Evolutionary conservation across 2,888 invertebrate genomes (phyloP).

Genomic region (Lithosia quadra): DNA sequence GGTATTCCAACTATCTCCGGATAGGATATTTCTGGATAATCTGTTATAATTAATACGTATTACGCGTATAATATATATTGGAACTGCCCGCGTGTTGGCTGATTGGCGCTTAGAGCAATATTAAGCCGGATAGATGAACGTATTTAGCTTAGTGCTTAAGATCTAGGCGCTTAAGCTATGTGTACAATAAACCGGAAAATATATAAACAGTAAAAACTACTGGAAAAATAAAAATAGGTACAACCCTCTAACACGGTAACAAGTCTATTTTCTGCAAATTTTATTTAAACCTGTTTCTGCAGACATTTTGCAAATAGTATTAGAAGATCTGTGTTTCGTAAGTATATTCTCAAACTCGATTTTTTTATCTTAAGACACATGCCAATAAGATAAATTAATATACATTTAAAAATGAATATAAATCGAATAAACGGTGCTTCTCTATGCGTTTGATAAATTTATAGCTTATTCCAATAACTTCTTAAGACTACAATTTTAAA

Average conservation of each 20-base stretch:
- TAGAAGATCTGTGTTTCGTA: background rate
- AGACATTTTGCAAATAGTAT: conserved; percentile 11
- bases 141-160: conserved; percentile 16
- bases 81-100: conserved; percentile 19
- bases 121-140: background rate
- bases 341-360: too few species aligned
- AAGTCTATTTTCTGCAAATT: background rate
- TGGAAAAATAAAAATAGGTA: background rate
- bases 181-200: background rate
- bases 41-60: conserved; percentile 34
- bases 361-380: too few species aligned
- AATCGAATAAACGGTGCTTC: too few species aligned
- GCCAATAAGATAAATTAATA: conserved; percentile 9
- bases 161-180: conserved; percentile 12
- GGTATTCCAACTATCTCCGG: conserved; percentile 27
- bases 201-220: background rate
- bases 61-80: conserved; percentile 18
- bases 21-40: conserved; percentile 19
- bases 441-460: conserved; percentile 15
- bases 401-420: too few species aligned
- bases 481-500: conserved; percentile 33
- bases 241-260: background rate
- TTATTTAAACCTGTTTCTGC: conserved; percentile 10
- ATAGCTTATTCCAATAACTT: conserved; percentile 30
- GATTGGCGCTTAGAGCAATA: conserved; percentile 24